Conservation (phyloP, 2,113 vertebrate species). For the Peromyscus maniculatus region DNA sequence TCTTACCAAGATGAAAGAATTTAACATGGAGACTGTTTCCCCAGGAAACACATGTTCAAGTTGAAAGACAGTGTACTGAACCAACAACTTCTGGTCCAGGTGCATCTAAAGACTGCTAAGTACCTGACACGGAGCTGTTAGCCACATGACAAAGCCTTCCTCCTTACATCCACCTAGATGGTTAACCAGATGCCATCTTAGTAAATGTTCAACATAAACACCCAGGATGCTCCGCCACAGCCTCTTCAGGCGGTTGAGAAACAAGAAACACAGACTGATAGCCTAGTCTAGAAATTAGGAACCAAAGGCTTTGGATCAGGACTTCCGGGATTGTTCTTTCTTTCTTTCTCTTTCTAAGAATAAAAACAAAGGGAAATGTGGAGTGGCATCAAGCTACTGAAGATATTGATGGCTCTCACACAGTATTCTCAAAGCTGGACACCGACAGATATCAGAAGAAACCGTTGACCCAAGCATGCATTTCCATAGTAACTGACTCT, state of each 20-base stretch:
- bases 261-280: neutral
- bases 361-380: neutral
- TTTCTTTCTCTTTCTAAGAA: neutral
- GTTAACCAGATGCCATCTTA: neutral
- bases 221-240: neutral
- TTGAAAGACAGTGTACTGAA: neutral
- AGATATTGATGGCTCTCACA: neutral
- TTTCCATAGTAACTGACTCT: constrained; percentile 9
- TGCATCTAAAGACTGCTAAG: neutral
- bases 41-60: neutral
- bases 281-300: neutral
- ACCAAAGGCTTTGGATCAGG: neutral
- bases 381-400: neutral
- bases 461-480: neutral
- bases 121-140: neutral
- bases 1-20: constrained; percentile 28
- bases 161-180: neutral
- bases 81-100: neutral
- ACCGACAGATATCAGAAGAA: neutral
- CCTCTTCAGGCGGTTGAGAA: neutral
- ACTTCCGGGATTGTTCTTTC: neutral
- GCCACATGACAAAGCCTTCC: neutral
- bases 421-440: neutral
- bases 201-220: neutral
- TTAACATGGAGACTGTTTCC: neutral